Base-by-base conservation (phyloP, 1,140 invertebrate species). In the Vanessa atalanta region DNA sequence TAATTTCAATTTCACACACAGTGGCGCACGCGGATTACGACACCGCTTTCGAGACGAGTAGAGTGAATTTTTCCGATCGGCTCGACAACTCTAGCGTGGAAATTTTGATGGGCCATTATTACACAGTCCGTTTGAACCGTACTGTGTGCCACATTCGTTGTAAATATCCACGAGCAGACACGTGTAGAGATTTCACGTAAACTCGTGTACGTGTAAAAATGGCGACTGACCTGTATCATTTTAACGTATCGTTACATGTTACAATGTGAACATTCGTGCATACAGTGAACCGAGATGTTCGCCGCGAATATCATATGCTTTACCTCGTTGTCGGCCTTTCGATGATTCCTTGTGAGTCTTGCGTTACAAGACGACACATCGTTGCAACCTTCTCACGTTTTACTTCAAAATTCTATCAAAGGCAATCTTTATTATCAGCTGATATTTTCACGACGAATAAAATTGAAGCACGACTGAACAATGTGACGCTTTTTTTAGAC, bases 1-100 rank as follows among this genome's bases (percentile, higher is more conserved):
- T 88, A 88, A 88, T 88, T 90, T 86, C 86, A 88, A 88, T 90
- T 90, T 90, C 85, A 90, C 87, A 89, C 81, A 85, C 79, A 84
- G 80, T 78, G 71, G 82, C 77, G 78, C 77, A 70, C 80, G 78
- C 80, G 83, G 86, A 88, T 90, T 90, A 90, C 85, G 79, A 83
- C 79, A 81, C 78, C 71, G 80, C 69, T 82, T 74, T 72, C 75
- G 77, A 80, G 77, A 80, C 76, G 83, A 82, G 70, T 79, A 76
- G 79, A 83, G 75, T 83, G 85, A 86, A 80, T 87, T 86, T 87
- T 88, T 88, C 85, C 86, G 83, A 89, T 89, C 83, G 83, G 79
- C 78, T 76, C 80, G 82, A 76, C 82, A 82, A 84, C 79, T 86
- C 78, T 89, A 85, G 80, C 86, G 88, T 83, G 83, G 83, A 87